A percentile compares a stretch with the other conserved stretches of the same genome.
phyloP scores from a whole-genome alignment of 2,888 invertebrate species.

The Euclidia mi region DNA sequence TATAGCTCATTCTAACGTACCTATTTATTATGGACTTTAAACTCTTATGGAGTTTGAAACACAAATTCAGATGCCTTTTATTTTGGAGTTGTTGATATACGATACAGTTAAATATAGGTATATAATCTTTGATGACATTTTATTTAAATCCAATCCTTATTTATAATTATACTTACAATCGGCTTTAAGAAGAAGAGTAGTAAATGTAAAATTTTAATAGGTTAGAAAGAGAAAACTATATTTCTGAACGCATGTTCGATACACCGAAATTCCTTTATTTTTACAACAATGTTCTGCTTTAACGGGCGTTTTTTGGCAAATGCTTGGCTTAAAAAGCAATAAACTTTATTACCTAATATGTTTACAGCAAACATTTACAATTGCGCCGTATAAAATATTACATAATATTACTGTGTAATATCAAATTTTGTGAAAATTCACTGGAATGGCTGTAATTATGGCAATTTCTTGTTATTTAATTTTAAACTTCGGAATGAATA shows the following conservation, averaged over 20 bases:
- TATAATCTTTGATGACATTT: too few species aligned
- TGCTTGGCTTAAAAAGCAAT: slow-evolving; percentile 12
- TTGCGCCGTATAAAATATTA: slow-evolving; percentile 8
- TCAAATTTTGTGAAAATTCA: background rate
- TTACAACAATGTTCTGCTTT: slow-evolving; percentile 10
- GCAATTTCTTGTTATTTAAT: too few species aligned
- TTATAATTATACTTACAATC: too few species aligned
- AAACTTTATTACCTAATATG: slow-evolving; percentile 24
- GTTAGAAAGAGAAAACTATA: slow-evolving; percentile 6
- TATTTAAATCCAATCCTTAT: too few species aligned
- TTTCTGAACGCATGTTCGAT: background rate
- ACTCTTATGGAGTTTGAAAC: too few species aligned
- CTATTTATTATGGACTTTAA: too few species aligned
- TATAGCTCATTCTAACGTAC: too few species aligned
- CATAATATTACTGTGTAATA: background rate
- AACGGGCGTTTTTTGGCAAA: slow-evolving; percentile 19
- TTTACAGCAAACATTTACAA: slow-evolving; percentile 22
- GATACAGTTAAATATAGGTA: too few species aligned
- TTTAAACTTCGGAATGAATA: too few species aligned
- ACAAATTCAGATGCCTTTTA: too few species aligned
- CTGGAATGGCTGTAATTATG: background rate
- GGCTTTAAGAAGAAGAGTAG: too few species aligned
- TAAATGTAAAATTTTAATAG: background rate
- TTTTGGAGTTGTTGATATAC: too few species aligned
- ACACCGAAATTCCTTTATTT: background rate